phyloP scores from a whole-genome alignment of 2,113 vertebrate genomes.

The Alouatta palliata region DNA sequence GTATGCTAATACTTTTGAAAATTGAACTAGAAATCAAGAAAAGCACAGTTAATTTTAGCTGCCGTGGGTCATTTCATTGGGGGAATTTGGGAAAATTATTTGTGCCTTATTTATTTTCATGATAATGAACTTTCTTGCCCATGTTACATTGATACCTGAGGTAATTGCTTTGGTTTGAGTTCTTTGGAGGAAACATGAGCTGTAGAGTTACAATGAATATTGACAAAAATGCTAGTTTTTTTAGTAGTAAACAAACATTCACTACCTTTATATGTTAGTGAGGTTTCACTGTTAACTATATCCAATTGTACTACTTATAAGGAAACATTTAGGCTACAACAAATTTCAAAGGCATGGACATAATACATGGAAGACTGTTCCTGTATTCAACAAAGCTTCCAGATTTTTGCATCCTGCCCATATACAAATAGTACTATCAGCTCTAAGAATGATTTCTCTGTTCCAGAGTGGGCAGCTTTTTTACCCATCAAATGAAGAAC shows the following conservation, averaged over 20 bases:
- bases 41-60: slow-evolving; percentile 18
- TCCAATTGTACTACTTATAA: neutral
- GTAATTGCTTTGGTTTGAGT: neutral
- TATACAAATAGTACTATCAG: neutral
- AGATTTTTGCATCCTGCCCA: neutral
- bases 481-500: neutral
- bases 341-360: neutral
- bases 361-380: neutral
- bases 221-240: neutral
- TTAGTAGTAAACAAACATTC: neutral
- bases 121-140: neutral
- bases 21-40: slow-evolving; percentile 25
- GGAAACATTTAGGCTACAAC: neutral
- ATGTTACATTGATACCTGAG: neutral
- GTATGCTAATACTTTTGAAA: neutral
- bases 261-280: neutral
- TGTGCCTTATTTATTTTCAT: slow-evolving; percentile 1
- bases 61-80: neutral
- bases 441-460: neutral
- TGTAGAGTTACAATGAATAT: neutral
- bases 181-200: neutral
- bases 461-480: neutral
- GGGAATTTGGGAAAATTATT: slow-evolving; percentile 1
- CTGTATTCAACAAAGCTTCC: neutral
- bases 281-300: neutral